Evolutionary conservation across 2,113 vertebrate species (phyloP), one percentile per base, ranked within the genome.

Genomic region (Oncorhynchus mykiss): DNA sequence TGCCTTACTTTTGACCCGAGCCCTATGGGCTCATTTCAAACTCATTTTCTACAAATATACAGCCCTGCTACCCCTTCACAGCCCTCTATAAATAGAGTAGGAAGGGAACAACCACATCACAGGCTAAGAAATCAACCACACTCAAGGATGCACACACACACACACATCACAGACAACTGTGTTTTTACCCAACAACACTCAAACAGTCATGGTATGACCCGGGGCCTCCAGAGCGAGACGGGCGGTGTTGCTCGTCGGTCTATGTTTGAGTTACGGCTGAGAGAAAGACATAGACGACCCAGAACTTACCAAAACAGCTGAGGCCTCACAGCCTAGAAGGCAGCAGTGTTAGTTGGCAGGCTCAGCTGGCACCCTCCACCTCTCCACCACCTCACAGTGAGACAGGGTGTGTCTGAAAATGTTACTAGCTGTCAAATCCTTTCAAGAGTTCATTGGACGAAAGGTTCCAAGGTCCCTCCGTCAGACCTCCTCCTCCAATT

Each of bases 151-250:
- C 25, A 9, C 25, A 66, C 24, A 80, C 79, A 74, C 34, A 51
- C 54, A 68, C 59, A 75, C 11, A 27, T 72, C 71, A 68, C 76
- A 78, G 72, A 79, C 59, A 0, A 29, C 73, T 51, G 51, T 54
- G 3, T 54, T 54, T 54, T 54, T 45, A 27, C n/a, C 18, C 25
- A 78, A 75, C 75, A 9, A 39, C 29, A 34, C 64, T 83, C 73
- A 84, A 74, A 78, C 80, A 25, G 74, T 79, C 67, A 14, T 82
- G 85, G 79, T 27, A 82, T 39, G 22, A 16, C 27, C 68, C 5
- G 25, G 16, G 57, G 72, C 66, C 64, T 81, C 76, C 59, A 22
- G 59, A 57, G 54, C 13, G 74, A 74, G n/a, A 54, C 68, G 67
- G 51, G 76, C 51, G 16, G 20, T 29, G 24, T 12, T 18, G 25